Base-by-base conservation (phyloP, 1,140 invertebrate genomes). In the Dufourea novaeangliae region DNA sequence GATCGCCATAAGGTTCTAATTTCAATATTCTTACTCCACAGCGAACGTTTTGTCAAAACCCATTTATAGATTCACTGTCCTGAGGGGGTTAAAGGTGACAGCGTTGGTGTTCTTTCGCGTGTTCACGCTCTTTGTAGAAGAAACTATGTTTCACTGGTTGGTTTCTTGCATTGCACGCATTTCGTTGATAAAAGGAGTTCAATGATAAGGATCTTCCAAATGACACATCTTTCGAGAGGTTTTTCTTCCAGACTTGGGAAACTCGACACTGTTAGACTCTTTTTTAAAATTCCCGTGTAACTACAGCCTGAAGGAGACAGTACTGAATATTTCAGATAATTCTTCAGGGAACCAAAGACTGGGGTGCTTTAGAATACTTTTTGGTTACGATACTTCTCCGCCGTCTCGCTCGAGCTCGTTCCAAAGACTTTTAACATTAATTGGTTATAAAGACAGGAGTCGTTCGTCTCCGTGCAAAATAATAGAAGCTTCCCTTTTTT, bases 271-370 rank as follows among this genome's bases (percentile, higher is more conserved):
- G 63, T 74, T 44, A 44, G 52, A 75, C 46, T 25, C 17, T 44
- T 32, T 27, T 75, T 76, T 39, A 69, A 76, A 66, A 76, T 69
- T 54, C 50, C 32, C 39, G 25, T 37, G 39, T 39, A 27, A 29
- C 44, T 66, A 20, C 61, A 37, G 34, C 52, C 11, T 75, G 52
- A 52, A 11, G 37, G 52, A 68, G 27, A 74, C 62, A 63, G 14
- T 20, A 63, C 14, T 75, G 72, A 75, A 75, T 68, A 68, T 75
- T 75, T 76, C 37, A 76, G 50, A 44, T 25, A 50, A 39, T 20
- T 57, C 64, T 44, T 25, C n/a, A 22, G 39, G 14, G 14, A 34
- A 22, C 10, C 62, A 37, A 39, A 17, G 29, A 6, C 3, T 14
- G n/a, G 20, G 41, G 41, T 39, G 25, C 59, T 39, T 72, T 66